These are phyloP conservation scores for Chironomus tentans DNA, from an alignment of 2,888 invertebrate species.

Conservation along the genomic window DNA sequence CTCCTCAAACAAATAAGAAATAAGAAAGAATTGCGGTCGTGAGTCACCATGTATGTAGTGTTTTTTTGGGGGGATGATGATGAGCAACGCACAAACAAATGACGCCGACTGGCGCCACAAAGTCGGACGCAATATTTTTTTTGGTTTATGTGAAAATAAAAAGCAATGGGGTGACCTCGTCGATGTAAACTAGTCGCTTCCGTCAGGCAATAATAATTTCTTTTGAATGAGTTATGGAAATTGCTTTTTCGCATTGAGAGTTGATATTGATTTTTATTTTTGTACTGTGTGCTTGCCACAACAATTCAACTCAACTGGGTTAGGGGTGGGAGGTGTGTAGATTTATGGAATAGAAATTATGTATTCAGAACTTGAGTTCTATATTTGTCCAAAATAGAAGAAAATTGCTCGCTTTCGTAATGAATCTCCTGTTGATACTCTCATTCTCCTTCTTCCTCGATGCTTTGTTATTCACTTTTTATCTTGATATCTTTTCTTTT, in stretches of 20 bases:
- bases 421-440: conserved; percentile 22
- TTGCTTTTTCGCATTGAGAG: not conserved
- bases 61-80: not conserved
- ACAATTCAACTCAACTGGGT: too few species aligned
- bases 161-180: not conserved
- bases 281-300: not conserved
- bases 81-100: not conserved
- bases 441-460: not conserved
- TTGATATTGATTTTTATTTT: not conserved
- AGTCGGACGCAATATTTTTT: conserved; percentile 1
- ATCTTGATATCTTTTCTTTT: not conserved
- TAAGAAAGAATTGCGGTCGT: not conserved
- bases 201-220: too few species aligned
- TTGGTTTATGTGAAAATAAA: not conserved
- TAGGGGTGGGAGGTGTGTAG: not conserved
- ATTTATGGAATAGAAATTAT: not conserved
- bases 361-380: conserved; percentile 8
- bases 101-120: conserved; percentile 7
- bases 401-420: not conserved
- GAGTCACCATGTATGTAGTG: not conserved
- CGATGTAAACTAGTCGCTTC: not conserved
- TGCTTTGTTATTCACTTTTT: not conserved
- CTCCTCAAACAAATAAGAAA: not conserved
- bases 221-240: not conserved
- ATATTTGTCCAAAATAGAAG: not conserved